Percentiles rank a stretch among this genome's conserved stretches.
phyloP scores from a whole-genome alignment of 35 echinoderm and acorn worm genomes.

The Ophioderma brevispina region DNA sequence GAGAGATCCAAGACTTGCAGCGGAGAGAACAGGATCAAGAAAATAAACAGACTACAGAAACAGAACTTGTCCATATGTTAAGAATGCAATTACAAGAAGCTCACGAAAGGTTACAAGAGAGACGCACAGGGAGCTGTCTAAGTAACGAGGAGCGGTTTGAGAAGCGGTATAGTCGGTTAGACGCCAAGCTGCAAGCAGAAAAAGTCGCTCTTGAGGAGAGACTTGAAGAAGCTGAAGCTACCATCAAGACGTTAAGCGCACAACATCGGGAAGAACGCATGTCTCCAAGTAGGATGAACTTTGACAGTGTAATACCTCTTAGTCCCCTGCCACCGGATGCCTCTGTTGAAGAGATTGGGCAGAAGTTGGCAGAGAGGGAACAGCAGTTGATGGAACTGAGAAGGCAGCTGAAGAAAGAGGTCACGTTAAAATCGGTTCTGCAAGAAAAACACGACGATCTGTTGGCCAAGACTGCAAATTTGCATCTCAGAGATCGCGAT shows the following conservation, averaged over 20 bases:
- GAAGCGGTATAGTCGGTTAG: constrained; percentile 41
- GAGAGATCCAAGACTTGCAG: background rate
- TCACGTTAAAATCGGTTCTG: constrained; percentile 43
- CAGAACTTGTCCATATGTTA: background rate
- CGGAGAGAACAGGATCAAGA: constrained; percentile 48
- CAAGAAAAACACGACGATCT: constrained; percentile 64
- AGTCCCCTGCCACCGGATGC: constrained; percentile 14
- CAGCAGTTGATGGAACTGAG: constrained; percentile 55
- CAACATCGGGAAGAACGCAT: constrained; percentile 8
- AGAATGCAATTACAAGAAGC: constrained; percentile 36
- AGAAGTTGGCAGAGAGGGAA: constrained; percentile 42
- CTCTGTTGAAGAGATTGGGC: constrained; percentile 19
- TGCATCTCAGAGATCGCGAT: constrained; percentile 26
- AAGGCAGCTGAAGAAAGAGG: constrained; percentile 56
- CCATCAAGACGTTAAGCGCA: constrained; percentile 22
- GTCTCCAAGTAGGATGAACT: background rate
- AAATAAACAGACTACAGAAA: constrained; percentile 19
- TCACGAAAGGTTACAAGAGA: constrained; percentile 41
- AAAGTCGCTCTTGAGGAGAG: constrained; percentile 37
- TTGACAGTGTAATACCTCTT: constrained; percentile 2
- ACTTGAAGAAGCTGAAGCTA: constrained; percentile 46
- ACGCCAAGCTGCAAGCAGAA: constrained; percentile 15
- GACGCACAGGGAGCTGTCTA: constrained; percentile 20
- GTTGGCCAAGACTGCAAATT: constrained; percentile 21
- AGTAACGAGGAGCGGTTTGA: constrained; percentile 55